phyloP scores from a whole-genome alignment of 2,888 invertebrate genomes.

The Oxycera nigricornis region DNA sequence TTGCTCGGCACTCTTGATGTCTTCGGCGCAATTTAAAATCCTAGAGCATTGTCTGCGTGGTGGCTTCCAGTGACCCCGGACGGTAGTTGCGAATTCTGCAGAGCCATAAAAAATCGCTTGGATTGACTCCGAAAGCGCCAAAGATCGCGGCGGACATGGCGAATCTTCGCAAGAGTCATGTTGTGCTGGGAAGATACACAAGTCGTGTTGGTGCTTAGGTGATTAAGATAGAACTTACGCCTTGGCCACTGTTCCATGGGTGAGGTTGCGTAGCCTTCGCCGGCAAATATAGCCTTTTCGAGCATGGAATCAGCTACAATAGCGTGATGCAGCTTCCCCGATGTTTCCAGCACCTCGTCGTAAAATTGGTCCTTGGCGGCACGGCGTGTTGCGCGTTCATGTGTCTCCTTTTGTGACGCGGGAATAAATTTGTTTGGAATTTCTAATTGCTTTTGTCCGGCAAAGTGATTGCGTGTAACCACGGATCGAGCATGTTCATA shows the following conservation, averaged over 20 bases:
- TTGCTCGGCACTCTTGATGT: slow-evolving; percentile 2
- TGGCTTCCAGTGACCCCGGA: slow-evolving; percentile 26
- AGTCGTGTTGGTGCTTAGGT: slow-evolving; percentile 42
- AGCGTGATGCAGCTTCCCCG: not conserved
- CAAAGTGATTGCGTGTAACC: slow-evolving; percentile 12
- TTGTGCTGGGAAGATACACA: slow-evolving; percentile 37
- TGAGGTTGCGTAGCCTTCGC: not conserved
- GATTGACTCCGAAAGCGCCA: not conserved
- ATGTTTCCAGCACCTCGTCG: slow-evolving; percentile 23
- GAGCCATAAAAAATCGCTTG: slow-evolving; percentile 7
- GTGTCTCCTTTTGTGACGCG: slow-evolving; percentile 44
- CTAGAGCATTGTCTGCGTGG: slow-evolving; percentile 27
- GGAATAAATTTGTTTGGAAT: slow-evolving; percentile 52
- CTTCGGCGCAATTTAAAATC: no score
- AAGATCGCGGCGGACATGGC: slow-evolving; percentile 11
- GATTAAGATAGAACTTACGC: slow-evolving; percentile 46
- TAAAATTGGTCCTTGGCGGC: slow-evolving; percentile 1
- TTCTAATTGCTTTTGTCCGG: slow-evolving; percentile 48
- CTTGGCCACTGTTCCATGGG: slow-evolving; percentile 28
- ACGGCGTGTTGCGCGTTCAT: slow-evolving; percentile 10
- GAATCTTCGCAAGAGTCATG: slow-evolving; percentile 39
- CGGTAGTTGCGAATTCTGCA: not conserved
- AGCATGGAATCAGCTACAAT: not conserved
- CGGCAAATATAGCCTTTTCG: slow-evolving; percentile 32
- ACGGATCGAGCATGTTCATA: not conserved